Conservation (phyloP, 2,888 invertebrate genomes). For the Phrixothrix hirtus region DNA sequence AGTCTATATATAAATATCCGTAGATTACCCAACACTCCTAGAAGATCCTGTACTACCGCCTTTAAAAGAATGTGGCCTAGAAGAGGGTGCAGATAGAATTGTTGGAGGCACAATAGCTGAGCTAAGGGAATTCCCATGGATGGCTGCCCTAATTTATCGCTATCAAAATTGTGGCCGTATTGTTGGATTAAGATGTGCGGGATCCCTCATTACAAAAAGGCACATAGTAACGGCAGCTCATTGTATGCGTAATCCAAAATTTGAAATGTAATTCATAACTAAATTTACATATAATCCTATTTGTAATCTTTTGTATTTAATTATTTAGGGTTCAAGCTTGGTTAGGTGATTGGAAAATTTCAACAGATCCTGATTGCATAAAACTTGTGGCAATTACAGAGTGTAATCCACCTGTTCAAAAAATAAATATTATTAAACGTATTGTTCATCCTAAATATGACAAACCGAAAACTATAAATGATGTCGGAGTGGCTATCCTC, state of each 20-base stretch:
- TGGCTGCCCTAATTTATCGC: conserved; percentile 1
- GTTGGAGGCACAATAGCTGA: background rate
- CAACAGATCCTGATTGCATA: conserved; percentile 51
- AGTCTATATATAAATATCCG: too few species aligned
- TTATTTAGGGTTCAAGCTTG: conserved; percentile 52
- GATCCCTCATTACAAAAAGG: background rate
- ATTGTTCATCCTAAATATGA: conserved; percentile 51
- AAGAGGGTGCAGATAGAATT: background rate
- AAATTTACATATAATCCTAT: background rate
- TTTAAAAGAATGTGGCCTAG: background rate
- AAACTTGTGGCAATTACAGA: conserved; percentile 46
- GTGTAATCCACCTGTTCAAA: conserved; percentile 49
- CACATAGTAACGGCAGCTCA: conserved; percentile 6
- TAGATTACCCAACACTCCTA: too few species aligned
- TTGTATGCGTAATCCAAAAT: background rate
- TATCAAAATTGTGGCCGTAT: background rate
- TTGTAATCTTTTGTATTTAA: background rate
- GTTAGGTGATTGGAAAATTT: conserved; percentile 56
- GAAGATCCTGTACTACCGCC: background rate
- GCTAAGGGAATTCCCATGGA: conserved; percentile 1
- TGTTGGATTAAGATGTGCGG: background rate
- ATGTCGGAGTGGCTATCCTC: conserved; percentile 55
- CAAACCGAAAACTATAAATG: conserved; percentile 44
- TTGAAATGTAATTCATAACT: background rate
- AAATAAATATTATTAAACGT: conserved; percentile 49